Conservation (phyloP, 2,888 invertebrate species). For the Dynastes maya region DNA sequence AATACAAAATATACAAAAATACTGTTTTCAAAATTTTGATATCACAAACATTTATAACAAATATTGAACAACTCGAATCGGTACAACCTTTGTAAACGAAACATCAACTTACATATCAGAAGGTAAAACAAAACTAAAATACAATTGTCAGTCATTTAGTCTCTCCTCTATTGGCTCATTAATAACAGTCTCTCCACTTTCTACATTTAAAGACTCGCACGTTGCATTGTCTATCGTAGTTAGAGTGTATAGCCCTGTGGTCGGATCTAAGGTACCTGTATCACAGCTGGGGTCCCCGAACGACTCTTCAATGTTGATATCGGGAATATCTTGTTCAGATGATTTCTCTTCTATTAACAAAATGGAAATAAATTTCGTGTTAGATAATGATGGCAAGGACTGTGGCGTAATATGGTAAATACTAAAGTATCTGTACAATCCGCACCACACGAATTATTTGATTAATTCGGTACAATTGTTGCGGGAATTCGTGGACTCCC, state of each 20-base stretch:
- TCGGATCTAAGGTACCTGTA: constrained; percentile 60
- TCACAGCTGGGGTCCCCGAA: constrained; percentile 51
- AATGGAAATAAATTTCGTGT: constrained; percentile 1
- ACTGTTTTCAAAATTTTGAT: constrained; percentile 33
- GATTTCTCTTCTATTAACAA: constrained; percentile 27
- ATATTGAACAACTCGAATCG: constrained; percentile 37
- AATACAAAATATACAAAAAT: constrained; percentile 45
- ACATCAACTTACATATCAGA: constrained; percentile 32
- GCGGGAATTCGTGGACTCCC: too few species aligned
- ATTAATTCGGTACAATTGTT: too few species aligned
- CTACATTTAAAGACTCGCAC: constrained; percentile 27
- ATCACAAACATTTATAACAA: constrained; percentile 34
- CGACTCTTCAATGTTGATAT: constrained; percentile 19
- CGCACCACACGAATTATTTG: too few species aligned
- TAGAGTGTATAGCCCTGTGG: constrained; percentile 59
- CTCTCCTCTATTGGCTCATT: constrained; percentile 43
- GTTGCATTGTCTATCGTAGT: constrained; percentile 14
- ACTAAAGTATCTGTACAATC: too few species aligned
- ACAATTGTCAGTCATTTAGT: constrained; percentile 53
- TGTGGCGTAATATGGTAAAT: too few species aligned
- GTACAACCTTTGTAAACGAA: constrained; percentile 31
- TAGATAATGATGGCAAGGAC: too few species aligned
- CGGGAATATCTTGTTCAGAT: neutral
- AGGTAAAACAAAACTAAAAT: constrained; percentile 50
- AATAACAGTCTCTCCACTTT: constrained; percentile 1